Base-by-base conservation (phyloP, 2,797 vertebrate genomes). In the Syncerus caffer region DNA sequence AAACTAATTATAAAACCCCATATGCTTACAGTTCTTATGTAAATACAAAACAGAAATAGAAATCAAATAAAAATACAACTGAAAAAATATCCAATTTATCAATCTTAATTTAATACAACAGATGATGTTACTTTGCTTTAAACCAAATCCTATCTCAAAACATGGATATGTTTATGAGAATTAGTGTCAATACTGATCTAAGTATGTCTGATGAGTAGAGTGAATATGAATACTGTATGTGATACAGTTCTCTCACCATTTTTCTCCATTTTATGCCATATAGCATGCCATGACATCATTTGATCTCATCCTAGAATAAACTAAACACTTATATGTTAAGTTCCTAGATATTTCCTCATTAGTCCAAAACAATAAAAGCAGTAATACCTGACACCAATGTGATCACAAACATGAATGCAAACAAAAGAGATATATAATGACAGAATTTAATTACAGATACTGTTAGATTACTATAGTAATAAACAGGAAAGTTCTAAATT, bases 1-100 rank as follows among this genome's bases (percentile, higher is more conserved):
- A 90, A 93, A 85, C 89, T 95, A 98, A 93, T 97, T 97, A 96
- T 91, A 90, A 95, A 90, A 90, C 7, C 42, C 96, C 92, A 96
- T 97, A 97, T 95, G 93, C 78, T 96, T 97, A 92, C 74, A 89
- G 62, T 23, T 67, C 47, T 82, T 95, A 90, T 92, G 38, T 94
- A 95, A 95, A 98, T 88, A 97, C 34, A 97, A 95, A 98, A 93
- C 64, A 96, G 94, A 74, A 93, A 78, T 19, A 90, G 47, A 93
- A 97, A 84, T 87, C n/a, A 96, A 93, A 93, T 95, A 83, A 87
- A 96, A 97, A 90, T 76, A 94, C 34, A 95, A 93, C 89, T 95
- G 38, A 60, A n/a, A 90, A 94, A 97, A 90, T 60, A 88, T 64
- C 34, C 82, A 96, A 90, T 95, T 95, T 94, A 97, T 27, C 12